A percentile compares a stretch with the other conserved stretches of the same genome.
phyloP scores from a whole-genome alignment of 2,113 vertebrate species.

The Grantiella picta region DNA sequence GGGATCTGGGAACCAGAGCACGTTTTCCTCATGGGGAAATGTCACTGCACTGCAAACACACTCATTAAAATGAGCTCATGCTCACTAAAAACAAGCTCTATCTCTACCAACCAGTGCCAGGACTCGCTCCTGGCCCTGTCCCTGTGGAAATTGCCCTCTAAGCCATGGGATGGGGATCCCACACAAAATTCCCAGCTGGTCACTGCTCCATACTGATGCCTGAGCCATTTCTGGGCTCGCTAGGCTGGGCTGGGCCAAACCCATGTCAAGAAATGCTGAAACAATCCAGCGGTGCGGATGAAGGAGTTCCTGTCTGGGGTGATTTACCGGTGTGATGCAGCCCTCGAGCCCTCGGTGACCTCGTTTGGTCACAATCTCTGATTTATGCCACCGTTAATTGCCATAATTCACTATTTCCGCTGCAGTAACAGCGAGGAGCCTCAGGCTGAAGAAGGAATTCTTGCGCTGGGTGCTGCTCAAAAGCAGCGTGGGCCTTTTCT shows the following conservation, averaged over 20 bases:
- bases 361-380: not conserved
- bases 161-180: not conserved
- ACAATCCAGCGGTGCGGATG: not conserved
- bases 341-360: not conserved
- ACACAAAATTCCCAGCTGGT: not conserved
- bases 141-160: not conserved
- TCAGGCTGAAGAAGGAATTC: not conserved
- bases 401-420: not conserved
- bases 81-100: not conserved
- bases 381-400: not conserved
- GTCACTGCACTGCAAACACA: not conserved
- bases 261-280: not conserved
- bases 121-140: rapidly evolving
- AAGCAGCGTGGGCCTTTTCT: not conserved
- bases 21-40: not conserved
- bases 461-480: not conserved
- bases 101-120: not conserved
- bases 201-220: rapidly evolving
- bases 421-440: not conserved
- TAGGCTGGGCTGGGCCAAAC: not conserved
- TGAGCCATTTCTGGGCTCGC: not conserved
- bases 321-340: not conserved
- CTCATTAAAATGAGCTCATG: not conserved
- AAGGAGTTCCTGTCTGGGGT: conserved; percentile 29
- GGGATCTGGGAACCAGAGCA: not conserved